phyloP scores from a whole-genome alignment of 2,113 vertebrate species.

The Noturus placidus region DNA sequence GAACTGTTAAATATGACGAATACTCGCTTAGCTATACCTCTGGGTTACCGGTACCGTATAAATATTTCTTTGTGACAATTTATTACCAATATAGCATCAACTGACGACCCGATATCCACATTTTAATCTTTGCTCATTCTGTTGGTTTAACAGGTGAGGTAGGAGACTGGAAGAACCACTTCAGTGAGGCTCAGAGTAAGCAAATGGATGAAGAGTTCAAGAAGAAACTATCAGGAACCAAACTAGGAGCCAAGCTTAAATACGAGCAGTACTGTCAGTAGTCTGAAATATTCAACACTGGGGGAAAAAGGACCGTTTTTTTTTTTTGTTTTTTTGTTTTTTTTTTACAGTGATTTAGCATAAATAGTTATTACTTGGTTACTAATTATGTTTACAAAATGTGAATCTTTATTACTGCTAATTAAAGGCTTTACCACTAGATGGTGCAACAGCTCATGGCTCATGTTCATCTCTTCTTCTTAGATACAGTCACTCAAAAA shows the following conservation, averaged over 20 bases:
- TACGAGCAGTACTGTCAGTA: slow-evolving; percentile 60
- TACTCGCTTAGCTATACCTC: no score
- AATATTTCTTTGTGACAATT: neutral
- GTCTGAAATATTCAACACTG: neutral
- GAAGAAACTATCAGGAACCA: slow-evolving; percentile 60
- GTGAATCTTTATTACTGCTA: neutral
- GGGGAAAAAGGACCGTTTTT: neutral
- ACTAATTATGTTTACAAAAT: neutral
- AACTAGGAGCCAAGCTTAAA: slow-evolving; percentile 63
- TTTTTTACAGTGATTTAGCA: neutral
- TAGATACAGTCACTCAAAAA: neutral
- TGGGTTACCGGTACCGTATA: neutral
- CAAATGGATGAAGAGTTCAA: slow-evolving; percentile 75
- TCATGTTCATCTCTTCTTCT: neutral
- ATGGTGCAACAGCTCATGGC: slow-evolving; percentile 21
- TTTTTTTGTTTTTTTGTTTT: no score
- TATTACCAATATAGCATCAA: neutral
- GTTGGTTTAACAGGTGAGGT: slow-evolving; percentile 57
- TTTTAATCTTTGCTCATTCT: neutral
- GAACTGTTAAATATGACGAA: no score
- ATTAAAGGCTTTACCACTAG: slow-evolving; percentile 15
- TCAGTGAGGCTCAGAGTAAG: slow-evolving; percentile 66
- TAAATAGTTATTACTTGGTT: neutral
- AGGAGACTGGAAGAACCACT: slow-evolving; percentile 68
- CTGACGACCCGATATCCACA: neutral